A percentile compares a stretch with the other conserved stretches of the same genome.
phyloP scores from a whole-genome alignment of 2,113 vertebrate genomes.

The Sebastes schlegelii region DNA sequence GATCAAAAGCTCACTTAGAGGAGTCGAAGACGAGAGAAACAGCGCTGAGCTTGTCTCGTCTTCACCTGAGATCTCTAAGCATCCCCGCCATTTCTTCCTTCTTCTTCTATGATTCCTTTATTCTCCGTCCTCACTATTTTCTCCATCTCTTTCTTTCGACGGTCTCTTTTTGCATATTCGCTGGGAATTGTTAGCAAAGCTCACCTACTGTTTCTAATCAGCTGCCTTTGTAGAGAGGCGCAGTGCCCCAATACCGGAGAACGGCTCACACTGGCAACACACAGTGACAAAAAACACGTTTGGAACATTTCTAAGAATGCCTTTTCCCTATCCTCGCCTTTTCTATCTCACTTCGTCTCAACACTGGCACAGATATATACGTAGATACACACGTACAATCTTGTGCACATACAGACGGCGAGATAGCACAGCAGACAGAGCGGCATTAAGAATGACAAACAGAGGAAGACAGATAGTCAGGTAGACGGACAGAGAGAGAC shows the following conservation, averaged over 20 bases:
- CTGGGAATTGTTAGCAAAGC: constrained; percentile 74
- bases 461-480: constrained; percentile 57
- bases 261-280: constrained; percentile 58
- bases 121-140: constrained; percentile 35
- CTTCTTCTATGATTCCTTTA: constrained; percentile 8
- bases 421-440: constrained; percentile 60
- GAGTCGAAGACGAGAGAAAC: not conserved
- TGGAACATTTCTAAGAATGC: constrained; percentile 40
- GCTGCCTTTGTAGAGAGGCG: constrained; percentile 79
- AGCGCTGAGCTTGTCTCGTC: constrained; percentile 22
- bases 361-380: constrained; percentile 34
- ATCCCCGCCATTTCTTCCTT: constrained; percentile 4
- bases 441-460: constrained; percentile 66
- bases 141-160: constrained; percentile 22
- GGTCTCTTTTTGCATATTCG: constrained; percentile 75
- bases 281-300: constrained; percentile 18
- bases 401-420: constrained; percentile 67
- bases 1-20: constrained; percentile 17
- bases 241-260: constrained; percentile 52
- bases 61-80: constrained; percentile 8
- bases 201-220: constrained; percentile 87
- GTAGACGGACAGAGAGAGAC: constrained; percentile 45
- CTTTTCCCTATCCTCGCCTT: constrained; percentile 37
- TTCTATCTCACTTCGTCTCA: constrained; percentile 44
- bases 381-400: constrained; percentile 46